Base-by-base conservation (phyloP, 2,797 vertebrate species). In the Darevskia mixta region DNA sequence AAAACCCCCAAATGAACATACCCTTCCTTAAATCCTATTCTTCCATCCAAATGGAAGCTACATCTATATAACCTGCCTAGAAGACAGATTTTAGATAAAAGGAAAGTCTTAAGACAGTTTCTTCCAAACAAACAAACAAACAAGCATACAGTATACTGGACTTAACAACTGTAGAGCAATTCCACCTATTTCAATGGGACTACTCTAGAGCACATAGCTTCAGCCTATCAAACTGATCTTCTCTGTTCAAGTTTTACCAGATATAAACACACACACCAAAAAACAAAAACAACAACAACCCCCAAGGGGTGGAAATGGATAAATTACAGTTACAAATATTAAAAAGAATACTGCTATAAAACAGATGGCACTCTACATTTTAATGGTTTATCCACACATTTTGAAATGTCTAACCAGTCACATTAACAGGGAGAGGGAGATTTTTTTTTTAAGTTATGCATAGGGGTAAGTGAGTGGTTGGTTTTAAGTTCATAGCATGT, bases 11-110 rank as follows among this genome's bases (percentile, higher is more conserved):
- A 93, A 89, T 8, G 94, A 95, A 93, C 96, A 95, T 91, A 92
- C 93, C 92, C 84, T 83, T 91, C 92, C 90, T 92, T 93, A 95
- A 96, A 95, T 96, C 93, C 91, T 94, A 93, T 85, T 86, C 29
- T 85, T 91, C 88, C 91, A 93, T 91, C 86, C 92, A 88, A 79
- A 64, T 76, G 35, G 71, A 87, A 87, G 88, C 58, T 45, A 61
- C 32, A 55, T 81, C n/a, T 83, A 41, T 18, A 58, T 71, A 58
- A 49, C 2, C 82, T 83, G 29, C 41, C 45, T 79, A 66, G 61
- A 38, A 58, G 84, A 81, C 58, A 81, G 41, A 85, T 80, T 85
- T 58, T 79, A 75, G 81, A 76, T 86, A 76, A 88, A 84, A 88
- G 72, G 75, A 45, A 83, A 71, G 72, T 27, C 32, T 49, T 55